Evolutionary conservation across 37 sponge, comb jelly and placozoan species (phyloP), one percentile per base, ranked within the genome.

Genomic region (Amphimedon queenslandica): DNA sequence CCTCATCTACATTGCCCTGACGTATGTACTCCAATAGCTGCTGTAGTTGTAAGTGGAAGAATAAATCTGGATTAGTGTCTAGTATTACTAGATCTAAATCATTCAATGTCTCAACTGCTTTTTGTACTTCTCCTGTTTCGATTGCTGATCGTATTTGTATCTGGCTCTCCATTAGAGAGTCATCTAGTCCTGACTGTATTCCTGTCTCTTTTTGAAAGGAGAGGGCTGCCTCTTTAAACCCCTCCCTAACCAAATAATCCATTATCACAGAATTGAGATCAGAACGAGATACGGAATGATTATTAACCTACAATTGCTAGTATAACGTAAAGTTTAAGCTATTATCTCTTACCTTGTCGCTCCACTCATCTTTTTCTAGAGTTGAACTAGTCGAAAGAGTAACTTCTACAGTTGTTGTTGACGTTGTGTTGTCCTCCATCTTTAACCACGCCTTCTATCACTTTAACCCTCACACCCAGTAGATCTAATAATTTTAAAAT

Each of bases 201-300:
- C 79, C 82, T 13, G 70, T 71, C 63, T 90, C 91, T 37, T 72
- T 51, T 58, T 85, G 67, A 58, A 95, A 90, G 34, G 66, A 42
- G 21, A 78, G 40, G 3, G 91, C 96, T 1, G 96, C 96, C 2
- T 95, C 96, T 78, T 88, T 95, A 72, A 90, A 95, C 0, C 96
- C 96, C 61, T 95, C 96, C 24, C 83, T 90, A 1, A 95, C 86
- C n/a, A 95, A 60, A 57, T 95, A 95, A 56, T 95, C 92, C 96
- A 95, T 95, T 18, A 95, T 72, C 0, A 84, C 77, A 24, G 66
- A 56, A 65, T 95, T 84, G 56, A 95, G 72, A 0, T 82, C 86
- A 21, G 64, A 51, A 34, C 92, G 42, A 1, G 91, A 77, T 1
- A 86, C 68, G 16, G 80, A 81, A 69, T 76, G 77, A 1, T 75